These are phyloP conservation scores for Periophthalmodon schlosseri DNA, from an alignment of 2,113 vertebrate genomes.

Conservation along the genomic window DNA sequence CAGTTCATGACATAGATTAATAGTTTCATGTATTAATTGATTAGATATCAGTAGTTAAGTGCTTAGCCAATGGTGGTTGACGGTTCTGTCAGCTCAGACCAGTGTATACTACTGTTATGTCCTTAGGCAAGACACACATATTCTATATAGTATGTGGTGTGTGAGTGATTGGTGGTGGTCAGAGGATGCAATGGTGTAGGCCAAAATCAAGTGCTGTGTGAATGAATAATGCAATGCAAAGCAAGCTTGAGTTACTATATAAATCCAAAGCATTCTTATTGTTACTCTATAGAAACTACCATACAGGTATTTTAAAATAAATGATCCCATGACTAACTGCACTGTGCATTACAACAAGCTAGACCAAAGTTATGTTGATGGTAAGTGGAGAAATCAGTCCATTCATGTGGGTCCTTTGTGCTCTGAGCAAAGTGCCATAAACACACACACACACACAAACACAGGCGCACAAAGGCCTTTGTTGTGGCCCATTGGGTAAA, in stretches of 20 bases:
- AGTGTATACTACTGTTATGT: too few relatives aligned
- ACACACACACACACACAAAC: conserved; percentile 36
- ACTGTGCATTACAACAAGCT: background rate
- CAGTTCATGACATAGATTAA: background rate
- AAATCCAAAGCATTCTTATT: background rate
- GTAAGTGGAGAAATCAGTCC: conserved; percentile 27
- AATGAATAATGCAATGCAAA: background rate
- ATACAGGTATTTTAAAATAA: background rate
- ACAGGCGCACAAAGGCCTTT: conserved; percentile 43
- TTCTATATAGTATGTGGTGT: too few relatives aligned
- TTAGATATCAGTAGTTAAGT: too few relatives aligned
- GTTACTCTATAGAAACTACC: background rate
- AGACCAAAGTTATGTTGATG: conserved; percentile 42
- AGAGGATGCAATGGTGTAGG: too few relatives aligned
- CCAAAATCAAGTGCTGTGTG: too few relatives aligned
- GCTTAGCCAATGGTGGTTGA: background rate
- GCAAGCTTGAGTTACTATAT: too few relatives aligned
- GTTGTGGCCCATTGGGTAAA: conserved; percentile 51
- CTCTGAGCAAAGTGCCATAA: conserved; percentile 19
- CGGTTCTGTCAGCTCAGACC: background rate
- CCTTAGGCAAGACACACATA: too few relatives aligned
- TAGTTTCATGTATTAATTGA: background rate
- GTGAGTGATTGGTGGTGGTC: background rate
- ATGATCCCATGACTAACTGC: background rate
- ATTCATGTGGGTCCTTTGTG: conserved; percentile 58